Percentiles rank a stretch among this genome's conserved stretches.
Conservation (phyloP, 2,113 vertebrate genomes). For the Collichthys lucidus region DNA sequence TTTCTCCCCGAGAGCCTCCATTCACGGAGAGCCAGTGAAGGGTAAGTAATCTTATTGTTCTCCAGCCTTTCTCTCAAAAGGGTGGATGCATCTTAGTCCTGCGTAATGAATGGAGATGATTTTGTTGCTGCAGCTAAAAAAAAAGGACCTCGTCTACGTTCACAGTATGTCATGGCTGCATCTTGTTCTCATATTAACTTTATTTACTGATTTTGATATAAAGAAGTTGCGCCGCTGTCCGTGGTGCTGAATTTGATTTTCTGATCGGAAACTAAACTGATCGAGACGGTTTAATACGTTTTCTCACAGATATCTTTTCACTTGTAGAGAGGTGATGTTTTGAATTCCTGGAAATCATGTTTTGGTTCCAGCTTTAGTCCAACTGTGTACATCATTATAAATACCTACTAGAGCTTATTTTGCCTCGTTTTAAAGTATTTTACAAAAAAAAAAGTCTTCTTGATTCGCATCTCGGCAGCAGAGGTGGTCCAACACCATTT, state of each 20-base stretch:
- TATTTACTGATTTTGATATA: slow-evolving; percentile 5
- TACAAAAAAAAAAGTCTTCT: neutral
- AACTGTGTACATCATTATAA: neutral
- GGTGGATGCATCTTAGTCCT: slow-evolving; percentile 23
- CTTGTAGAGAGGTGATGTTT: neutral
- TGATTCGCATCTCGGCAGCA: neutral
- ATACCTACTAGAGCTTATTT: neutral
- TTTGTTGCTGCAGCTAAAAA: neutral
- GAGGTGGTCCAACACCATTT: neutral
- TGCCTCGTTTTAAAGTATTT: neutral
- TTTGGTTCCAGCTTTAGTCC: neutral
- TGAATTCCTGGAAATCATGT: neutral
- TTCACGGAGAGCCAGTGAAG: slow-evolving; percentile 54
- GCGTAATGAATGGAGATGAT: neutral
- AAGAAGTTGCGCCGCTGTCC: slow-evolving; percentile 64
- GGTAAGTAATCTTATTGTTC: slow-evolving; percentile 70
- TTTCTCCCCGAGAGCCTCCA: slow-evolving; percentile 32
- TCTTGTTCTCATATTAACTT: neutral
- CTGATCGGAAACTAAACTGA: slow-evolving; percentile 12
- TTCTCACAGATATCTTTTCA: neutral
- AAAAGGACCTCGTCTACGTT: neutral
- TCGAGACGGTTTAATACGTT: neutral
- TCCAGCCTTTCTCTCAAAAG: slow-evolving; percentile 35
- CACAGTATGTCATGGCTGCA: neutral
- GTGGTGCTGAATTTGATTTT: slow-evolving; percentile 75